These are phyloP conservation scores for Gymnocheta viridis DNA, from an alignment of 2,888 invertebrate genomes.

Conservation along the genomic window DNA sequence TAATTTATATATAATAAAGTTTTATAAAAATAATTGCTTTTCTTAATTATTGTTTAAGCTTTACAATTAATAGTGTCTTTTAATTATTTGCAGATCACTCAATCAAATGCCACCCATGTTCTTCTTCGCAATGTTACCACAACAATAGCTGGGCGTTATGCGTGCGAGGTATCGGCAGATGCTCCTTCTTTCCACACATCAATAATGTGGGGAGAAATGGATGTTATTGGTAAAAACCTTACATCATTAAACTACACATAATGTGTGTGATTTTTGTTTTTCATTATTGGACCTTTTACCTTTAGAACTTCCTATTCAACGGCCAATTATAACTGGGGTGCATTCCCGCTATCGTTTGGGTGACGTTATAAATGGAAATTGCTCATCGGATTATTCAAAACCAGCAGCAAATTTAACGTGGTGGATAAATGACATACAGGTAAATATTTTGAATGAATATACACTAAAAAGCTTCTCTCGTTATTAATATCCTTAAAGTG, in stretches of 20 bases:
- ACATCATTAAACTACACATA: too few species aligned
- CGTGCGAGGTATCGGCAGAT: conserved; percentile 82
- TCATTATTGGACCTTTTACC: background rate
- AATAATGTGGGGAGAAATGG: conserved; percentile 80
- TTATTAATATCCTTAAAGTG: too few species aligned
- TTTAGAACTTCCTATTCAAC: conserved; percentile 83
- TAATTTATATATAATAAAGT: too few species aligned
- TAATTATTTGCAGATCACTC: conserved; percentile 74
- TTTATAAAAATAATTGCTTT: too few species aligned
- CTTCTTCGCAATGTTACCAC: conserved; percentile 79
- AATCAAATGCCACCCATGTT: conserved; percentile 81
- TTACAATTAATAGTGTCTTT: background rate
- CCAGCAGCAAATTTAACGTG: conserved; percentile 85
- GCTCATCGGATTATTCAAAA: conserved; percentile 83
- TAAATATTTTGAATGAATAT: conserved; percentile 71
- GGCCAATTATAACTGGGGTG: conserved; percentile 83
- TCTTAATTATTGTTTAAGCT: background rate
- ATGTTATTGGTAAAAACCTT: conserved; percentile 82
- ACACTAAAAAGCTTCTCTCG: too few species aligned
- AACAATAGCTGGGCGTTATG: conserved; percentile 80
- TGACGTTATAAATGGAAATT: conserved; percentile 83
- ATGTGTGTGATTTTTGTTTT: background rate
- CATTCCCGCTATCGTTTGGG: conserved; percentile 83
- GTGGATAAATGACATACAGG: conserved; percentile 83
- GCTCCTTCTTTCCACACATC: conserved; percentile 81